Conservation (phyloP, 2,888 invertebrate species). For the Tenthredo mesomela region DNA sequence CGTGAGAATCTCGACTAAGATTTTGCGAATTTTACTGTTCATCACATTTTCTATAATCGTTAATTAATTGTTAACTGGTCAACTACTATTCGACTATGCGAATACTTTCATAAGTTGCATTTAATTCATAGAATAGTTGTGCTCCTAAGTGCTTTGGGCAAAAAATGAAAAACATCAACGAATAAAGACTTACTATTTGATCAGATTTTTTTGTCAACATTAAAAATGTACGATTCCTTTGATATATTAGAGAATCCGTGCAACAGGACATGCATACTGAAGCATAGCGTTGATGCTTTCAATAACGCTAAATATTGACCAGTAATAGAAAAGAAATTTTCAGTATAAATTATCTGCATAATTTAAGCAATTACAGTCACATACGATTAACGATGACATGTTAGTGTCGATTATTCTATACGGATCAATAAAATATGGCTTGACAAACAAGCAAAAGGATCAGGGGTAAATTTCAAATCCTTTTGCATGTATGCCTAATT, state of each 20-base stretch:
- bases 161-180: slow-evolving; percentile 7
- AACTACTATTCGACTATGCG: not conserved
- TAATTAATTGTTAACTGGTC: not conserved
- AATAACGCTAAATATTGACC: not conserved
- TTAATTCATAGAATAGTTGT: not conserved
- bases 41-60: not conserved
- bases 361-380: slow-evolving; percentile 8
- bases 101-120: not conserved
- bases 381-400: slow-evolving; percentile 35
- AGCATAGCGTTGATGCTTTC: slow-evolving; percentile 5
- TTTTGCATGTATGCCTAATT: slow-evolving; percentile 1
- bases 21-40: not conserved
- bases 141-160: not conserved
- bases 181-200: not conserved
- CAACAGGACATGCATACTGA: slow-evolving; percentile 25
- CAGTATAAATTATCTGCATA: slow-evolving; percentile 12
- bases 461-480: not conserved
- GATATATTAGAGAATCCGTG: slow-evolving; percentile 24
- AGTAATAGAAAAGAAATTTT: not conserved
- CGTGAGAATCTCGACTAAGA: not conserved
- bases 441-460: slow-evolving; percentile 5
- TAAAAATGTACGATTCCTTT: not conserved
- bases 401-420: slow-evolving; percentile 39
- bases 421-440: not conserved
- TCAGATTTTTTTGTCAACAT: not conserved